A percentile compares a stretch with the other conserved stretches of the same genome.
Evolutionary conservation across 2,113 vertebrate genomes (phyloP).

Genomic region (Lonchura striata): DNA sequence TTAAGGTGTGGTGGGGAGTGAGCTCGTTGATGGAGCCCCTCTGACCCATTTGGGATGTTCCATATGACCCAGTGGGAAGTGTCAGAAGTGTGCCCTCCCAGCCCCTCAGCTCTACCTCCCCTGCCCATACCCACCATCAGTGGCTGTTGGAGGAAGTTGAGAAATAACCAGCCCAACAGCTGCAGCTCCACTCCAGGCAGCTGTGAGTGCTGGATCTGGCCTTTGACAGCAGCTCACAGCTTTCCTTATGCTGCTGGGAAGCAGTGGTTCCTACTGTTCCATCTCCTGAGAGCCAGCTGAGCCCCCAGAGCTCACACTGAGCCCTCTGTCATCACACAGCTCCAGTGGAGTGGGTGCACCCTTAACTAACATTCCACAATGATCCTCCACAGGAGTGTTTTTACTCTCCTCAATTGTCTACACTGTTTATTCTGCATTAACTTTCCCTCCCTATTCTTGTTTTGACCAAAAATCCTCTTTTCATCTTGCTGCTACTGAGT

Average conservation of each 20-base stretch:
- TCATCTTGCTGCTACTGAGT: background rate
- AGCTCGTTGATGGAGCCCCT: background rate
- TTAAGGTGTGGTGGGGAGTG: background rate
- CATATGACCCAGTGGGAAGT: background rate
- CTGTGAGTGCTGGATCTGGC: background rate
- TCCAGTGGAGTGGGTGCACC: background rate
- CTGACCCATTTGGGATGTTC: background rate
- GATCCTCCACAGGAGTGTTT: background rate
- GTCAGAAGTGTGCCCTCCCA: background rate
- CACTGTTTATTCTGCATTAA: background rate
- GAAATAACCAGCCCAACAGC: background rate
- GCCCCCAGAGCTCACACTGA: background rate
- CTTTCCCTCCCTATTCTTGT: background rate
- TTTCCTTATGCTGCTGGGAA: background rate
- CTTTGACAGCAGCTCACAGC: background rate
- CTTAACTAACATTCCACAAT: background rate
- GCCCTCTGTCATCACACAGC: background rate
- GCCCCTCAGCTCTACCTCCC: background rate
- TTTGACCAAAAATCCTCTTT: background rate
- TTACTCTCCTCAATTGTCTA: background rate
- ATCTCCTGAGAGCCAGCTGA: background rate
- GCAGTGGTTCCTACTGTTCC: background rate
- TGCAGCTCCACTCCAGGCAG: background rate
- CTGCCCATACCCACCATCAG: background rate
- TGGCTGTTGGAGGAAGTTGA: rapidly evolving